Evolutionary conservation across 2,113 vertebrate genomes (phyloP).

Genomic region (Sciurus niger): DNA sequence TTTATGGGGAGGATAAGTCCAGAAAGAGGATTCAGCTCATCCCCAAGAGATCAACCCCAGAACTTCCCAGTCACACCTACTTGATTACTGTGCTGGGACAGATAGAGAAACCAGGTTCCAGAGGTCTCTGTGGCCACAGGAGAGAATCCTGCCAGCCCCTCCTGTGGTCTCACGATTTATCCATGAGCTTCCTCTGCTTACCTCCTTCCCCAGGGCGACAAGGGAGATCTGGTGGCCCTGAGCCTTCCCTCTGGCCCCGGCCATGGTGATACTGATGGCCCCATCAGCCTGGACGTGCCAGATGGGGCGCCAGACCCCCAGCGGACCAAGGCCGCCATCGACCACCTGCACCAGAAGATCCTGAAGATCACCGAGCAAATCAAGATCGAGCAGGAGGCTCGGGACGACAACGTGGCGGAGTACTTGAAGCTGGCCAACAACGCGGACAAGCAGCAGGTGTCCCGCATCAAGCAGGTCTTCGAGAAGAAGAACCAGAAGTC

Average conservation of each 20-base stretch:
- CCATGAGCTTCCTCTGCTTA: background rate
- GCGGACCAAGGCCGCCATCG: constrained; percentile 95
- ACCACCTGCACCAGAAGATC: constrained; percentile 99
- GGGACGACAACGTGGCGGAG: constrained; percentile 98
- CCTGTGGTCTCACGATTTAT: background rate
- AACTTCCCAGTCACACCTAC: background rate
- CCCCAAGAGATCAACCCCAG: background rate
- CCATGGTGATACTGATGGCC: constrained; percentile 94
- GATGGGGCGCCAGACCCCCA: constrained; percentile 94
- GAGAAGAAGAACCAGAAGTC: constrained; percentile 99
- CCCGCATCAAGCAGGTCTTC: constrained; percentile 98
- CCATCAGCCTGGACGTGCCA: constrained; percentile 93
- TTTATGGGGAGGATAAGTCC: background rate
- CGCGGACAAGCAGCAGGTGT: constrained; percentile 97
- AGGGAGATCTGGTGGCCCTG: constrained; percentile 93
- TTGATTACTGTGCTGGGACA: background rate
- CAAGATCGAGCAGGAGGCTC: constrained; percentile 98
- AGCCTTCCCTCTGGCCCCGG: constrained; percentile 90
- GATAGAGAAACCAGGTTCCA: background rate
- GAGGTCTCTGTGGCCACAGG: background rate
- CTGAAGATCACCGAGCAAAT: constrained; percentile 99
- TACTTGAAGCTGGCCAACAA: constrained; percentile 99
- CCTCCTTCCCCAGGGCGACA: constrained; percentile 92
- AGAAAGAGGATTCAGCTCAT: background rate
- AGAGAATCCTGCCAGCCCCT: background rate